phyloP scores from a whole-genome alignment of 1,140 invertebrate genomes.

The Pentalonia nigronervosa region DNA sequence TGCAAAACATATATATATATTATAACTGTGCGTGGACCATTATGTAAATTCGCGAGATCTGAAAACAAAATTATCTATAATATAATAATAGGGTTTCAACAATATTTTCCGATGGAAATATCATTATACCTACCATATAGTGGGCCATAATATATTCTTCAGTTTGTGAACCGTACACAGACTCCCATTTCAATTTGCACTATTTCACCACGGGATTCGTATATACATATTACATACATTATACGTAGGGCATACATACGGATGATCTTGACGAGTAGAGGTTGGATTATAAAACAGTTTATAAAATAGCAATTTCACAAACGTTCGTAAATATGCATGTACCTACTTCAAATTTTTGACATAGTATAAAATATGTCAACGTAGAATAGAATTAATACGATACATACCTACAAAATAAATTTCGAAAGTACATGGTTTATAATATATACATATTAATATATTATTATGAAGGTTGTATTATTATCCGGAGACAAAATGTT shows the following conservation, averaged over 20 bases:
- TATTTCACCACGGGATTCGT: neutral
- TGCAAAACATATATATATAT: neutral
- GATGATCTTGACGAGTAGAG: neutral
- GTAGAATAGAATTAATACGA: too few species aligned
- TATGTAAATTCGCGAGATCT: neutral
- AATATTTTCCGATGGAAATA: neutral
- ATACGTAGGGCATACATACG: neutral
- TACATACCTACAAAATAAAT: too few species aligned
- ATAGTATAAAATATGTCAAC: too few species aligned
- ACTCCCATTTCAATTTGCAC: neutral
- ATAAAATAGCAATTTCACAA: neutral
- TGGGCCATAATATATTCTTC: neutral
- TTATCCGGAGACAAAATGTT: too few species aligned
- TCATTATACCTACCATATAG: neutral
- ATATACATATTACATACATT: neutral
- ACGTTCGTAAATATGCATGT: neutral
- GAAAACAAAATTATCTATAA: slow-evolving; percentile 12
- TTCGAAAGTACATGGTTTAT: too few species aligned
- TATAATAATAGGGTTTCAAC: neutral
- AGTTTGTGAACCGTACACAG: neutral
- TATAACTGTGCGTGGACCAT: neutral
- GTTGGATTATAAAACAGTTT: neutral
- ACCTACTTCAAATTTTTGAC: neutral
- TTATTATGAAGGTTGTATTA: too few species aligned
- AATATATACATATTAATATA: too few species aligned